A percentile compares a stretch with the other conserved stretches of the same genome.
phyloP scores from a whole-genome alignment of 2,113 vertebrate genomes.

The Eurypyga helias region DNA sequence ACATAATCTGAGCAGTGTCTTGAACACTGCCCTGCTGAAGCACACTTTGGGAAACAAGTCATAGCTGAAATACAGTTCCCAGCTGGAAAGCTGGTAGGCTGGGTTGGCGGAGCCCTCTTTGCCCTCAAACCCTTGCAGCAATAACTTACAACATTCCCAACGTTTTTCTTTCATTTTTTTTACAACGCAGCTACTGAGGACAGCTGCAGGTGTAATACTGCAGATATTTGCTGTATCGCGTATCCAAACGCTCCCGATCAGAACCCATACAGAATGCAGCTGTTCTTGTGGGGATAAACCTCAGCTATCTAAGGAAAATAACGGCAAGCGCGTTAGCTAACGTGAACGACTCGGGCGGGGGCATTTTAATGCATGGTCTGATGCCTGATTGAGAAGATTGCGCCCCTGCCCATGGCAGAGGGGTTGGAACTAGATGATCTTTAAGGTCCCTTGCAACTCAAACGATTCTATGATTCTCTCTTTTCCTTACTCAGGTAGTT shows the following conservation, averaged over 20 bases:
- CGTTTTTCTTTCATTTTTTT: neutral
- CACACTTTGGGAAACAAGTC: neutral
- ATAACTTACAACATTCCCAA: neutral
- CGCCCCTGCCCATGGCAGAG: too few species aligned
- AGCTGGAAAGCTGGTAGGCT: neutral
- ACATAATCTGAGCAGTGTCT: neutral
- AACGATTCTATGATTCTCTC: too few species aligned
- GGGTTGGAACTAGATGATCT: too few species aligned
- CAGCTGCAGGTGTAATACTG: neutral
- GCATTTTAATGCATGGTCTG: neutral
- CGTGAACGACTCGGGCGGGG: fast-evolving
- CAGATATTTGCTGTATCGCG: neutral
- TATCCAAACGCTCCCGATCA: neutral
- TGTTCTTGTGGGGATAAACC: neutral
- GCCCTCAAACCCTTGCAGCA: neutral
- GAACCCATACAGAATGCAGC: neutral
- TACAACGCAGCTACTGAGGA: neutral
- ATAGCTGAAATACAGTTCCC: neutral
- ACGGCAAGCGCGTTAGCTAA: neutral
- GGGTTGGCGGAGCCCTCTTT: neutral
- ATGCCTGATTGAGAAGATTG: neutral
- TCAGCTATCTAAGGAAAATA: neutral
- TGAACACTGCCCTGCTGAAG: neutral
- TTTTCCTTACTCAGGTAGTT: neutral
- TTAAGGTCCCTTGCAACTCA: too few species aligned